phyloP scores from a whole-genome alignment of 2,113 vertebrate species.

The Lepisosteus oculatus region DNA sequence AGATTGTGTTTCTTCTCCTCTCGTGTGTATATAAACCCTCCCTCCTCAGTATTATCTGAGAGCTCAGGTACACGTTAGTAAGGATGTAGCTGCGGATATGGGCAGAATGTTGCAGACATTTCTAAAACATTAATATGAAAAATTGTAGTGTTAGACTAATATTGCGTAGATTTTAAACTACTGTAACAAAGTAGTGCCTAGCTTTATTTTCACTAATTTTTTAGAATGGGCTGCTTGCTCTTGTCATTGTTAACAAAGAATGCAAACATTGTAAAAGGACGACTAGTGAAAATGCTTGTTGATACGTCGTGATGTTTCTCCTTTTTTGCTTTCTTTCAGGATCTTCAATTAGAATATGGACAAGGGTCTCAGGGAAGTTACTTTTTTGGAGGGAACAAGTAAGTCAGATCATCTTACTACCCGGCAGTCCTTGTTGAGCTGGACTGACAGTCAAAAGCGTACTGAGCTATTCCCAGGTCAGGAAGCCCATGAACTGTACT shows the following conservation, averaged over 20 bases:
- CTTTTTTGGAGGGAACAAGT: conserved; percentile 93
- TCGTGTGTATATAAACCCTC: too few relatives aligned
- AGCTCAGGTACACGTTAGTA: too few relatives aligned
- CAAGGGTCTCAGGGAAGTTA: conserved; percentile 76
- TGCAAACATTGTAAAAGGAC: too few relatives aligned
- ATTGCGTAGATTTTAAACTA: too few relatives aligned
- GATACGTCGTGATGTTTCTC: not conserved
- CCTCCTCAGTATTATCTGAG: too few relatives aligned
- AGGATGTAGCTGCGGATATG: too few relatives aligned
- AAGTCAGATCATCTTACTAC: conserved; percentile 48
- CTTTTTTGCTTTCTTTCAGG: conserved; percentile 59
- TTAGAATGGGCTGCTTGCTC: not conserved
- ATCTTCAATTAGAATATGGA: conserved; percentile 86
- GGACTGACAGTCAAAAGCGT: not conserved
- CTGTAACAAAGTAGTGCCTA: too few relatives aligned
- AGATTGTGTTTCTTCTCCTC: too few relatives aligned
- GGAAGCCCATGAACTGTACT: not conserved
- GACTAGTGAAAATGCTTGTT: too few relatives aligned
- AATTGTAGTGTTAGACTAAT: too few relatives aligned
- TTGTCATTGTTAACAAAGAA: not conserved
- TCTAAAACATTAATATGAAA: too few relatives aligned
- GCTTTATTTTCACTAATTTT: not conserved
- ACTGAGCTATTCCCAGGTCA: not conserved
- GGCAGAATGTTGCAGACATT: too few relatives aligned
- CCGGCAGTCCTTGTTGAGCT: not conserved